Conservation (phyloP, 1,140 invertebrate species). For the Drosophila azteca region DNA sequence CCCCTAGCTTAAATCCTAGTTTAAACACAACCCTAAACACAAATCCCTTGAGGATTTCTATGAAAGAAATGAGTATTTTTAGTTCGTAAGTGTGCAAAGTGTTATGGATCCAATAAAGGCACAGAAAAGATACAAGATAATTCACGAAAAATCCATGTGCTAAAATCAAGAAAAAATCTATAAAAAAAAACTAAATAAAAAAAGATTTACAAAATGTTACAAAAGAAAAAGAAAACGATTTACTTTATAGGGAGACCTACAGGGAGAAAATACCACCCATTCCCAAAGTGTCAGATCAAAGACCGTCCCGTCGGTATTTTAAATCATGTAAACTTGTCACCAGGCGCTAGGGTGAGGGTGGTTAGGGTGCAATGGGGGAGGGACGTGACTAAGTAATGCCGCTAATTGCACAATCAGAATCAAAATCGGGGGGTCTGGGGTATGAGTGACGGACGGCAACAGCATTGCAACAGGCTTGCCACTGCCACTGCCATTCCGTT, state of each 20-base stretch:
- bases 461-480: conserved; percentile 15
- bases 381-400: conserved; percentile 10
- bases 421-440: conserved; percentile 21
- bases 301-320: conserved; percentile 47
- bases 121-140: conserved; percentile 40
- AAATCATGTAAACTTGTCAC: conserved; percentile 71
- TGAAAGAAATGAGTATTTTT: conserved; percentile 74
- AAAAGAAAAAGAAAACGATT: not conserved
- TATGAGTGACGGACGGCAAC: conserved; percentile 68
- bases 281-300: conserved; percentile 52
- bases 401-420: conserved; percentile 75
- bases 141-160: conserved; percentile 55
- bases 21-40: conserved; percentile 22
- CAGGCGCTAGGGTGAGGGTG: conserved; percentile 13
- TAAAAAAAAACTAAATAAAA: conserved; percentile 36
- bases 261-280: not conserved
- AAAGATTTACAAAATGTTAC: conserved; percentile 23
- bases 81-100: conserved; percentile 58
- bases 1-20: conserved; percentile 63
- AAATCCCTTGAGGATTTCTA: conserved; percentile 35
- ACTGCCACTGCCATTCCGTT: conserved; percentile 60
- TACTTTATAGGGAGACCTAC: not conserved
- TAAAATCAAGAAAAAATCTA: conserved; percentile 49
- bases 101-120: conserved; percentile 35
- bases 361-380: not conserved